Base-by-base conservation (phyloP, 2,113 vertebrate species). In the Chaetodon trifascialis region DNA sequence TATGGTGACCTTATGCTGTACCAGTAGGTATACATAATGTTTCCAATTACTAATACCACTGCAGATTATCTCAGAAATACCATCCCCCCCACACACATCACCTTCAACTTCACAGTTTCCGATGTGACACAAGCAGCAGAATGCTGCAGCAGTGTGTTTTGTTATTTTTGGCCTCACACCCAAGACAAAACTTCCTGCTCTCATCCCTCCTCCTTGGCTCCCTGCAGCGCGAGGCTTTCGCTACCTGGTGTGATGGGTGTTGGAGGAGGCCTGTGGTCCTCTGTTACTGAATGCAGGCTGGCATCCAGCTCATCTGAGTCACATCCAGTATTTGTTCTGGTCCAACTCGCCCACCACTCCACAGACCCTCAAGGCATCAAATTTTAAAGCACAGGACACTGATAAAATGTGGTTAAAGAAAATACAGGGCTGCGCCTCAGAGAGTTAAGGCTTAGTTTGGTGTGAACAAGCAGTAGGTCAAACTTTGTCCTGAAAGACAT, bases 261-360 rank as follows among this genome's bases (percentile, higher is more conserved):
- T 75, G 52, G 67, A 81, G 40, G 78, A 80, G 44, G 82, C 49
- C 79, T 54, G 69, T 51, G 69, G 67, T 88, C 67, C 58, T 84
- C 64, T 72, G 36, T 60, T 84, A 16, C 76, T 81, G 63, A 83
- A 69, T 55, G 67, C 79, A 82, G 80, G 75, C 80, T 78, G 60
- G 25, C 69, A 72, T 85, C 76, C 85, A 85, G 16, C 85, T 72
- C 36, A 5, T 73, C 73, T 82, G 62, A 89, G 60, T 89, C 76
- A 85, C 79, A 67, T 83, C 73, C 66, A 65, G 64, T 49, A 52
- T 84, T 80, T 87, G 71, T 83, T 85, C 52, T 86, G 46, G 47
- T 76, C 38, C 38, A 59, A 38, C 40, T 63, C 76, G 25, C 85
- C 74, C 78, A 86, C 77, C 42, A 49, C 79, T 12, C 65, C 80